phyloP scores from a whole-genome alignment of 2,888 invertebrate genomes.

The Escarpia spicata region DNA sequence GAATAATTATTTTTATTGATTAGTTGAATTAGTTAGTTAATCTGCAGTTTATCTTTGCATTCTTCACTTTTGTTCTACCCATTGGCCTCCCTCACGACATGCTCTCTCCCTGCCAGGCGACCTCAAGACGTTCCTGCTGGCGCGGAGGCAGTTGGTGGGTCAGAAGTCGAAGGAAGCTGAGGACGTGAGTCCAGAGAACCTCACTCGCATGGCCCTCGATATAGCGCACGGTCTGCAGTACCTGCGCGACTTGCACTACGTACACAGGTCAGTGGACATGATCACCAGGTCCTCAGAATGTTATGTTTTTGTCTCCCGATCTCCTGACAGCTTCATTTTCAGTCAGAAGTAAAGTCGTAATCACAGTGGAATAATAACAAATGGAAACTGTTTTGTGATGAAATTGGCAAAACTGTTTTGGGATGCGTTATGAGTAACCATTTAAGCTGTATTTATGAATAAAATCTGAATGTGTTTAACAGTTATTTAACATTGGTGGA shows the following conservation, averaged over 20 bases:
- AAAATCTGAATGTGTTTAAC: no score
- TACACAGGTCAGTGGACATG: conserved; percentile 73
- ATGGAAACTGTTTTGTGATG: no score
- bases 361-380: no score
- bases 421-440: no score
- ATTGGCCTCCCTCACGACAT: neutral
- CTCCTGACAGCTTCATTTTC: no score
- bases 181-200: conserved; percentile 80
- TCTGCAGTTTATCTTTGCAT: no score
- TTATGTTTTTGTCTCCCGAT: no score
- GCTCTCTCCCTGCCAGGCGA: conserved; percentile 71
- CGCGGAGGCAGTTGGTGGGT: conserved; percentile 81
- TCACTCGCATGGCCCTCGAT: conserved; percentile 89
- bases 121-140: conserved; percentile 86
- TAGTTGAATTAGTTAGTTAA: neutral
- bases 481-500: no score
- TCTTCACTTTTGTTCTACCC: neutral
- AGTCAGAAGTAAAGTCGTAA: no score
- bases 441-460: no score
- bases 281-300: neutral
- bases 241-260: conserved; percentile 84
- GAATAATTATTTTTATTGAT: neutral
- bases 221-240: conserved; percentile 86
- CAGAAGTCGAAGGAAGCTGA: conserved; percentile 68
- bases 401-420: no score